Percentiles rank a stretch among this genome's conserved stretches.
Conservation (phyloP, 2,888 invertebrate species). For the Pachymerium ferrugineum region DNA sequence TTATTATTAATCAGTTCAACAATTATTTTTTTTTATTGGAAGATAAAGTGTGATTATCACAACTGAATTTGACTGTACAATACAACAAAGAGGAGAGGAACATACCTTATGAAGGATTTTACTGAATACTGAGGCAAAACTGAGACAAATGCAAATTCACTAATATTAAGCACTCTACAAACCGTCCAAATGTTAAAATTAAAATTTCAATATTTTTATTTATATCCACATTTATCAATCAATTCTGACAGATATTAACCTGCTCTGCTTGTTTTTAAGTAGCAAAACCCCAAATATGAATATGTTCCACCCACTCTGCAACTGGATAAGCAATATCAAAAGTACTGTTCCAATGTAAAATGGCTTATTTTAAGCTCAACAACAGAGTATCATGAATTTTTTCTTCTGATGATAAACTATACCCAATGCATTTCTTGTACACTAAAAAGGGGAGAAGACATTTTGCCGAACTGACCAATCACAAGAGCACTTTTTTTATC, state of each 20-base stretch:
- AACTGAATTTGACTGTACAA: slow-evolving; percentile 34
- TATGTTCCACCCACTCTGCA: slow-evolving; percentile 31
- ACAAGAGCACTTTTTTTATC: slow-evolving; percentile 34
- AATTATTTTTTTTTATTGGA: slow-evolving; percentile 30
- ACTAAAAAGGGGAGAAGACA: slow-evolving; percentile 31
- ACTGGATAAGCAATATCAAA: slow-evolving; percentile 35
- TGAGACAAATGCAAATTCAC: not conserved
- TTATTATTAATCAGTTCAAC: slow-evolving; percentile 31
- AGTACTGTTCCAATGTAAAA: slow-evolving; percentile 34
- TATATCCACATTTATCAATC: not conserved
- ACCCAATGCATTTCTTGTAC: slow-evolving; percentile 26
- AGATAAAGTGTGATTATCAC: slow-evolving; percentile 34
- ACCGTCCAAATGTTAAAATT: not conserved
- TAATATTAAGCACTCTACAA: not conserved
- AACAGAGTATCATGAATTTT: slow-evolving; percentile 33
- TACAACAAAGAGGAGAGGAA: slow-evolving; percentile 33
- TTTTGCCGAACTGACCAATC: slow-evolving; percentile 32
- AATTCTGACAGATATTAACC: not conserved
- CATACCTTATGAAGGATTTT: not conserved
- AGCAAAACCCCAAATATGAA: not conserved
- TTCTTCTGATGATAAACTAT: slow-evolving; percentile 29
- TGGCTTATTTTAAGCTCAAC: slow-evolving; percentile 33
- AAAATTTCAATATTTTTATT: not conserved
- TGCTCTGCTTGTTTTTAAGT: not conserved
- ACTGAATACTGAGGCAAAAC: slow-evolving; percentile 16